Base-by-base conservation (phyloP, 2,888 invertebrate genomes). In the Drosophila histrio region DNA sequence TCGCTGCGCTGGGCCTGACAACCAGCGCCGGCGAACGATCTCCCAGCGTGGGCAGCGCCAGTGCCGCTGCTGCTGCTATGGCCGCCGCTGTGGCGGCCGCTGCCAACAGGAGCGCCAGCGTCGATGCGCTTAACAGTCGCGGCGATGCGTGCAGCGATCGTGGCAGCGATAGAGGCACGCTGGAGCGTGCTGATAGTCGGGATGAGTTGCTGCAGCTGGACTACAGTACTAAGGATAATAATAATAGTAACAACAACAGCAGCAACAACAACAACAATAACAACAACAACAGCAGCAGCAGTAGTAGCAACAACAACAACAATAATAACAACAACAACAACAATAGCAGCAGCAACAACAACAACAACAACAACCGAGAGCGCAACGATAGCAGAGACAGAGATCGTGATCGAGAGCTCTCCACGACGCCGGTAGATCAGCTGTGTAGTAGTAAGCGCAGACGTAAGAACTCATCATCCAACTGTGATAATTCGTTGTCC, bases 401-500 rank as follows among this genome's bases (percentile, higher is more conserved):
- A 94, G 94, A 92, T 92, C 94, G 91, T 93, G 94, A 94, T 92
- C 94, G 92, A 93, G 92, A 92, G 89, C 89, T 91, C 82, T 91
- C 91, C 82, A 92, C 91, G 72, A 92, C 92, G 81, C 92, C 92
- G 78, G 91, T 91, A 74, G 92, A 92, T 73, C 92, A 91, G 84
- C 86, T 83, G 89, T 89, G 90, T 89, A 91, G 90, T 89, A 94
- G 93, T 93, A 94, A 88, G 91, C 90, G 92, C 91, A 92, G 91
- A 92, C 92, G 92, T 90, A 92, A 91, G 94, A 94, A 92, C 91
- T 92, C 91, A 92, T 92, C 92, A 92, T 92, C 92, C 91, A 94
- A 94, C 93, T 94, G 94, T 93, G 94, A 95, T 93, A 93, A 93
- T 91, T 93, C 93, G 90, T 92, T 93, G 91, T 92, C 92, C 89